phyloP scores from a whole-genome alignment of 2,113 vertebrate species.

The Centropus bengalensis region DNA sequence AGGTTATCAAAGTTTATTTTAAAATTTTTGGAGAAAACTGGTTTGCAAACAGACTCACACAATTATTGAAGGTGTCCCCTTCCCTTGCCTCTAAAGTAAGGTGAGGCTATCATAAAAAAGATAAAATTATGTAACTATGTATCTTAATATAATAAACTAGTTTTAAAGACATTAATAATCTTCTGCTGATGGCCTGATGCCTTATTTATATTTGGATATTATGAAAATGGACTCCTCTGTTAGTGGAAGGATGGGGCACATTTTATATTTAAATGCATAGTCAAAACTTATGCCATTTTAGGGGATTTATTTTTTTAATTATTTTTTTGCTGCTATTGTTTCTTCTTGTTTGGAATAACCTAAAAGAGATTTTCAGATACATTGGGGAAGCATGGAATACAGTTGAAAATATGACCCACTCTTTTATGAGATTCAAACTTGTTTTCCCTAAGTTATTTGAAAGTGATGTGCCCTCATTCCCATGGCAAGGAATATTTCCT shows the following conservation, averaged over 20 bases:
- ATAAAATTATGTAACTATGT: background rate
- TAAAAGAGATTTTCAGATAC: background rate
- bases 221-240: background rate
- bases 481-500: conserved; percentile 26
- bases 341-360: background rate
- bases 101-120: background rate
- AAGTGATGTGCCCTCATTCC: conserved; percentile 43
- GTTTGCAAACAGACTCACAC: background rate
- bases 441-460: conserved; percentile 27
- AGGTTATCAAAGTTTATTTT: background rate
- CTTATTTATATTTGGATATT: background rate
- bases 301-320: background rate
- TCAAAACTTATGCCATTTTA: background rate
- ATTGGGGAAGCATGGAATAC: background rate
- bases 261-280: background rate
- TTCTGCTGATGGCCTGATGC: background rate
- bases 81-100: background rate
- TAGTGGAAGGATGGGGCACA: background rate
- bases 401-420: background rate
- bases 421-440: background rate
- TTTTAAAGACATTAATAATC: background rate
- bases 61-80: background rate
- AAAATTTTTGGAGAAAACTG: background rate
- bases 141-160: background rate
- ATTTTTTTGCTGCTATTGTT: background rate